Evolutionary conservation across 2,888 invertebrate species (phyloP).

Genomic region (Tenthredo mesomela): DNA sequence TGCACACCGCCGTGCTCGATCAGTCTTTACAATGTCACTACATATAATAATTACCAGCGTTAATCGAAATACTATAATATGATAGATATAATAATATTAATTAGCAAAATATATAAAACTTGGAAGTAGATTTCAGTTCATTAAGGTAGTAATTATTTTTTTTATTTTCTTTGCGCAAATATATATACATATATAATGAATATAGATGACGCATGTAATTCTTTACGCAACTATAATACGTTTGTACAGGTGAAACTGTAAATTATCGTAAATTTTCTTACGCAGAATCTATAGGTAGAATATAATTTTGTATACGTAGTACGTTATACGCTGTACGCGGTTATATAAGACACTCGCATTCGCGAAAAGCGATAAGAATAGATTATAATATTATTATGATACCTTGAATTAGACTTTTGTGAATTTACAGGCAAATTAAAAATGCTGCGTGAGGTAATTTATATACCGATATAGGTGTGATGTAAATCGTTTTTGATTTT

Average conservation of each 20-base stretch:
- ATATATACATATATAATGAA: neutral
- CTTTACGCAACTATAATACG: neutral
- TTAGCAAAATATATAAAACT: neutral
- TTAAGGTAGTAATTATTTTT: too few relatives aligned
- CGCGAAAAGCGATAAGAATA: neutral
- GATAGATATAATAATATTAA: neutral
- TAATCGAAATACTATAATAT: neutral
- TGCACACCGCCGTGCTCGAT: neutral
- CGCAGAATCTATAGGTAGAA: neutral
- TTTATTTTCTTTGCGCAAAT: neutral
- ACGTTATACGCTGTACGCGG: neutral
- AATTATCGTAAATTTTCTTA: neutral
- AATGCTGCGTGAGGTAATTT: too few relatives aligned
- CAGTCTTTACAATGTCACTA: neutral
- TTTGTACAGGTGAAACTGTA: neutral
- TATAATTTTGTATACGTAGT: neutral
- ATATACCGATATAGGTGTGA: neutral
- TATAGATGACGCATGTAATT: neutral
- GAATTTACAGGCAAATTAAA: too few relatives aligned
- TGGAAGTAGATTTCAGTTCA: neutral
- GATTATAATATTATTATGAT: neutral
- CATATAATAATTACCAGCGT: neutral
- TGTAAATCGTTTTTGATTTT: neutral
- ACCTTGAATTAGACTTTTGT: neutral
- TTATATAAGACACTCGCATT: slow-evolving; percentile 9